Base-by-base conservation (phyloP, 2,113 vertebrate species). In the Myiagra hebetior region DNA sequence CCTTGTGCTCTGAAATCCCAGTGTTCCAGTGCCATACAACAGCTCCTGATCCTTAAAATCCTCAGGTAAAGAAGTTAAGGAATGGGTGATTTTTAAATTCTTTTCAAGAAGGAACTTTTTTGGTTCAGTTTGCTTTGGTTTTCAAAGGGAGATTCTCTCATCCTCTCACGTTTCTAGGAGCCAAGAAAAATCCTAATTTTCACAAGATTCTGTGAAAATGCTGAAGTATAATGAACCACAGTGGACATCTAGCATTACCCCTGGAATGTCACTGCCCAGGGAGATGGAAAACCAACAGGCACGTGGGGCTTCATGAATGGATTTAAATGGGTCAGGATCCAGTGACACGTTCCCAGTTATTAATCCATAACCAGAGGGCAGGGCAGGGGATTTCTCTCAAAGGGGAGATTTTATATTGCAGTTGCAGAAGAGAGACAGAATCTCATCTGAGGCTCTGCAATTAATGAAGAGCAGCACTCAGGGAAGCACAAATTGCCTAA, bases 271-370 rank as follows among this genome's bases (percentile, higher is more conserved):
- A 15, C 5, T 90, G 80, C 76, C 49, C 56, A 44, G 64, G 47
- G 46, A 53, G 44, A 55, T 0, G 3, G 64, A 64, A 60, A 50
- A 74, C 35, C 41, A 67, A 7, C 44, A 47, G 86, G 62, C 70
- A 90, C 11, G 9, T 0, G 39, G 74, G 59, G 35, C 30, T 60
- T 31, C 6, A n/a, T 39, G 26, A 14, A 56, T 22, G 15, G 55
- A 92, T 39, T 49, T 15, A 73, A 91, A 49, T 73, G 39, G 86
- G 37, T 65, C 79, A 94, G 92, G 35, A 83, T 67, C 46, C 91
- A 55, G 76, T 53, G 91, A 27, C 83, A 89, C 50, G 81, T 37
- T 67, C 60, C 80, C 80, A 39, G 19, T 75, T 72, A 75, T 37
- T 27, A 47, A 84, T n/a, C 75, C 91, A 28, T 2, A 27, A 39